Conservation (phyloP, 1,140 invertebrate species). For the Ips typographus region DNA sequence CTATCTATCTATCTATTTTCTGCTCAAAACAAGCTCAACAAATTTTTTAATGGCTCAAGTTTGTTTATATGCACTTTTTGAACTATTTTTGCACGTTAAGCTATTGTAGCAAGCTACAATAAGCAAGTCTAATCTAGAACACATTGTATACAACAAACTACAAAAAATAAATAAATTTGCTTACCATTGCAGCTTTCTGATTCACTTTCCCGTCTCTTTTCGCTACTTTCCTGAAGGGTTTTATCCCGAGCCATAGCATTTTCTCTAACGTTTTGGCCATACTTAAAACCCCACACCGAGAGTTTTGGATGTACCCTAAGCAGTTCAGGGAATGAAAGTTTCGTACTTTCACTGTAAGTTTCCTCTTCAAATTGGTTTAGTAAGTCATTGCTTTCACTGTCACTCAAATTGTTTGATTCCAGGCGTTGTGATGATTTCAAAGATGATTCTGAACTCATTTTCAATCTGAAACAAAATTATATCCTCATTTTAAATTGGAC, state of each 20-base stretch:
- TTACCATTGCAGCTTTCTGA: slow-evolving; percentile 16
- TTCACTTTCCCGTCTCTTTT: slow-evolving; percentile 26
- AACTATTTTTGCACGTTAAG: no score
- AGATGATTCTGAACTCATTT: slow-evolving; percentile 6
- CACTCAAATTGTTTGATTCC: not conserved
- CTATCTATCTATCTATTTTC: no score
- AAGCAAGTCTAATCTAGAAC: no score
- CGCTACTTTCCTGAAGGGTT: slow-evolving; percentile 26
- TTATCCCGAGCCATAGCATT: slow-evolving; percentile 39
- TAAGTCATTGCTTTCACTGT: slow-evolving; percentile 28
- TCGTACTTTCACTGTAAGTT: slow-evolving; percentile 39
- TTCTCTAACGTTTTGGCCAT: slow-evolving; percentile 42
- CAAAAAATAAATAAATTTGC: slow-evolving; percentile 7
- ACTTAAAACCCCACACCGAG: slow-evolving; percentile 45
- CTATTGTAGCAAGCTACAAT: no score
- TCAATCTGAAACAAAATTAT: not conserved
- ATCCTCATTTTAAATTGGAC: not conserved
- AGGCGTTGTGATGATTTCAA: slow-evolving; percentile 1
- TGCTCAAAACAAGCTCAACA: no score
- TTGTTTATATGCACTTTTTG: no score
- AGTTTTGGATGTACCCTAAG: slow-evolving; percentile 43
- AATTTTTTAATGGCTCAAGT: no score
- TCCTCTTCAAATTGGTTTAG: slow-evolving; percentile 33
- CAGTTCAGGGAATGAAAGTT: slow-evolving; percentile 42
- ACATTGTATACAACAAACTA: not conserved